Evolutionary conservation across 1,140 invertebrate species (phyloP).

Genomic region (Brachystomella parvula): DNA sequence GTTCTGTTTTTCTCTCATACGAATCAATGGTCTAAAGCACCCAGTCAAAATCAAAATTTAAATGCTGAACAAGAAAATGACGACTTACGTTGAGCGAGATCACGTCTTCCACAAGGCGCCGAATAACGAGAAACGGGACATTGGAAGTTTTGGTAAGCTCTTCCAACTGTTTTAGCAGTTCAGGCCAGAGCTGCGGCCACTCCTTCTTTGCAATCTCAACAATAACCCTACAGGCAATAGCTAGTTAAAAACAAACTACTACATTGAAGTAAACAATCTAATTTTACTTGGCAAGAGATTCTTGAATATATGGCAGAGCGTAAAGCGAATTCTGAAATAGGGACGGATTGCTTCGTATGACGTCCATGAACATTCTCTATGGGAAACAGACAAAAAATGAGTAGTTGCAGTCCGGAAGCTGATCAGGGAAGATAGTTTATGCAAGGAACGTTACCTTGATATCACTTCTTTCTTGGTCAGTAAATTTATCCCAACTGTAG

Average conservation of each 20-base stretch:
- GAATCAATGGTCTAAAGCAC: conserved; percentile 1
- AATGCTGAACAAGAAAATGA: background rate
- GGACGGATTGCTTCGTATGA: background rate
- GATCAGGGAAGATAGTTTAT: background rate
- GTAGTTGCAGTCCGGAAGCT: no score
- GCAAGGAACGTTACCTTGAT: background rate
- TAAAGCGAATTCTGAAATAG: no score
- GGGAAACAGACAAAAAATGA: background rate
- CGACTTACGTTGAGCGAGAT: conserved; percentile 4
- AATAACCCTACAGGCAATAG: conserved; percentile 8
- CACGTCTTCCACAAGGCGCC: conserved; percentile 25
- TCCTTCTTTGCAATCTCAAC: conserved; percentile 23
- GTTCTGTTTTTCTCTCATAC: background rate
- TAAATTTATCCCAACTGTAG: background rate
- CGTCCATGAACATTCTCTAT: conserved; percentile 2
- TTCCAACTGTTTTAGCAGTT: conserved; percentile 10
- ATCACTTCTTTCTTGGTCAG: background rate
- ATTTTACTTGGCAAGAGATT: background rate
- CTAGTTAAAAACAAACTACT: background rate
- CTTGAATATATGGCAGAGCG: background rate
- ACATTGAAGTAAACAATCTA: background rate
- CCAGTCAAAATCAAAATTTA: background rate
- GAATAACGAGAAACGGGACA: conserved; percentile 15
- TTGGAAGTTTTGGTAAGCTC: conserved; percentile 6
- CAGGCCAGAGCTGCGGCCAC: conserved; percentile 27